Evolutionary conservation across 2,888 invertebrate genomes (phyloP).

Genomic region (Lepetodrilus schrolli): DNA sequence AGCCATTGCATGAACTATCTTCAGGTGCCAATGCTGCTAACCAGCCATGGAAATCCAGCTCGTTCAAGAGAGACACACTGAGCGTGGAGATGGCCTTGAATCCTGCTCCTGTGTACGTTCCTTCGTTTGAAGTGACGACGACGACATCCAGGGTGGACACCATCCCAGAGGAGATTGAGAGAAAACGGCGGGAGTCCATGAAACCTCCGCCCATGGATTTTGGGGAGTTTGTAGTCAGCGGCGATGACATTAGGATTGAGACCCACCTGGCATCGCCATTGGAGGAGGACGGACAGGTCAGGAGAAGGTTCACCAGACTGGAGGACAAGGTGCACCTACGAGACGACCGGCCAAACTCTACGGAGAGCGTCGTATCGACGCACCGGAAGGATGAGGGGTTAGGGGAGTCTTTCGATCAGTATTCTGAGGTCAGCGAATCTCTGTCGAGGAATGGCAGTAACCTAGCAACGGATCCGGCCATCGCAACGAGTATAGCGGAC

Average conservation of each 20-base stretch:
- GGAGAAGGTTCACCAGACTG: background rate
- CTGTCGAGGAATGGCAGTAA: conserved; percentile 33
- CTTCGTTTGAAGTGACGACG: conserved; percentile 39
- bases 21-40: background rate
- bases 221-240: background rate
- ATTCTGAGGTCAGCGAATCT: conserved; percentile 47
- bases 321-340: background rate
- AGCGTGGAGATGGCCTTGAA: conserved; percentile 30
- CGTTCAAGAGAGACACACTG: conserved; percentile 34
- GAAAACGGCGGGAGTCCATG: conserved; percentile 46
- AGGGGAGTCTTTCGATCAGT: conserved; percentile 53
- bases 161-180: conserved; percentile 56
- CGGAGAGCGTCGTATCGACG: background rate
- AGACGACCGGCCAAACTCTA: conserved; percentile 4
- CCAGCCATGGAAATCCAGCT: background rate
- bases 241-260: background rate
- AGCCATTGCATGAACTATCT: conserved; percentile 39
- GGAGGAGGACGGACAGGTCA: background rate
- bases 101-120: conserved; percentile 18
- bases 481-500: background rate
- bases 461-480: background rate
- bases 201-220: conserved; percentile 14
- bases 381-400: conserved; percentile 47
- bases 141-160: conserved; percentile 55
- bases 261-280: background rate